Base-by-base conservation (phyloP, 2,113 vertebrate genomes). In the Burhinus bistriatus region DNA sequence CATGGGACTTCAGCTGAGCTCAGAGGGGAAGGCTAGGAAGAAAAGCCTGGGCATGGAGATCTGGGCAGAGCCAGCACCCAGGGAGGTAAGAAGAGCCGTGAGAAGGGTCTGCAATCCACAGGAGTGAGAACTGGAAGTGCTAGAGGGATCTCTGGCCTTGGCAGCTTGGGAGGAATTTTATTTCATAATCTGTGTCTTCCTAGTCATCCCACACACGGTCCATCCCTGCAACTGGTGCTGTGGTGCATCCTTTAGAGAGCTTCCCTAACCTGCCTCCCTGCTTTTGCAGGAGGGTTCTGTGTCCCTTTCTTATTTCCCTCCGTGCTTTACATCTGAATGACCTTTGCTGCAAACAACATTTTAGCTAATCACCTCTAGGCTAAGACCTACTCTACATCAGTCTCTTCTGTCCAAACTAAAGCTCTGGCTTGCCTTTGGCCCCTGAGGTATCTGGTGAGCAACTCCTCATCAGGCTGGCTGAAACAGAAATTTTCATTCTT, bases 11-110 rank as follows among this genome's bases (percentile, higher is more conserved):
- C 10, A 78, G 27, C n/a, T 65, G 47, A 69, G 29, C 40, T 61
- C 61, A 49, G 44, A 58, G 70, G 30, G 7, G 20, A 68, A 44
- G 26, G 27, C 13, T 19, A 55, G 57, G 21, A 87, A 32, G 15
- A 75, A 42, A 87, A 59, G 38, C 7, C 8, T 0, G 2, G 32
- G 7, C 0, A 0, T 12, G 20, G 15, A 12, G 9, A 84, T 9
- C 62, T 64, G n/a, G 25, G 45, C 42, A 84, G 32, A 51, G 11
- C 17, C 6, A 12, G 62, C 23, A 44, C 13, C 34, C 5, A 55
- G 20, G 15, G 80, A 82, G 27, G 29, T 29, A 82, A 17, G 36
- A 52, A 77, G 47, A 90, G 22, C 52, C 76, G 17, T 3, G 1
- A 82, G 72, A 78, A 70, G 29, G 22, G 42, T 62, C 57, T 79